A percentile compares a stretch with the other conserved stretches of the same genome.
These are phyloP conservation scores for Aelia acuminata DNA, from an alignment of 2,888 invertebrate species.

Conservation along the genomic window DNA sequence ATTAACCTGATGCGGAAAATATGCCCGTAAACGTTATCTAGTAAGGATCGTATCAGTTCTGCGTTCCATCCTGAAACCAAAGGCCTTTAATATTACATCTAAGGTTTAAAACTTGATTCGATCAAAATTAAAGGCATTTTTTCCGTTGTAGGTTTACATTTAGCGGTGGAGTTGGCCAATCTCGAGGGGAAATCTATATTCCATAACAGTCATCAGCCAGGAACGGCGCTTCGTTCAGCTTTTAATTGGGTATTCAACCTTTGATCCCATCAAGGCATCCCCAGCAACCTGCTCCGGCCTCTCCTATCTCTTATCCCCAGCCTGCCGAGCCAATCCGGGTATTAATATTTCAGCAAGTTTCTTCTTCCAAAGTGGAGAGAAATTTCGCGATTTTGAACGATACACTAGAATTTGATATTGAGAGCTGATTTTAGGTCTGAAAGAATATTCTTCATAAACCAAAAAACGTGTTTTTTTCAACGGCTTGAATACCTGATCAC, in stretches of 20 bases:
- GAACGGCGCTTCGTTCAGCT: constrained; percentile 9
- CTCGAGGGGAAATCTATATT: neutral
- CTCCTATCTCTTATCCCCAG: neutral
- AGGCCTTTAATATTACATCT: neutral
- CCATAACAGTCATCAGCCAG: constrained; percentile 33
- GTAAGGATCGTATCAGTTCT: constrained; percentile 1
- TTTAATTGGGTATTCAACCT: constrained; percentile 47
- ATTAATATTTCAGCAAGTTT: neutral
- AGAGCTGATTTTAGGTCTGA: too few species aligned
- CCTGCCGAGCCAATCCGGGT: neutral
- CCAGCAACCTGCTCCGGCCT: constrained; percentile 1
- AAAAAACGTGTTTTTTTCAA: too few species aligned
- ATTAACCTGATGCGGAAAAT: constrained; percentile 52
- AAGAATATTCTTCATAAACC: too few species aligned
- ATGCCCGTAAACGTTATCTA: constrained; percentile 26
- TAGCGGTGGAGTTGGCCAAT: constrained; percentile 41
- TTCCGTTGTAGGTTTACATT: constrained; percentile 23
- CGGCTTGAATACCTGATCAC: too few species aligned
- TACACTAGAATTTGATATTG: neutral
- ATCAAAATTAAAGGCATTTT: constrained; percentile 55
- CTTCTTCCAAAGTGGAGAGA: neutral
- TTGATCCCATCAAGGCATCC: constrained; percentile 28
- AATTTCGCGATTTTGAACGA: neutral
- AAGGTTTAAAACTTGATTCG: constrained; percentile 22
- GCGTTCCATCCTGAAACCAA: neutral